Conservation (phyloP, 2,888 invertebrate species). For the Caenorhabditis angaria region DNA sequence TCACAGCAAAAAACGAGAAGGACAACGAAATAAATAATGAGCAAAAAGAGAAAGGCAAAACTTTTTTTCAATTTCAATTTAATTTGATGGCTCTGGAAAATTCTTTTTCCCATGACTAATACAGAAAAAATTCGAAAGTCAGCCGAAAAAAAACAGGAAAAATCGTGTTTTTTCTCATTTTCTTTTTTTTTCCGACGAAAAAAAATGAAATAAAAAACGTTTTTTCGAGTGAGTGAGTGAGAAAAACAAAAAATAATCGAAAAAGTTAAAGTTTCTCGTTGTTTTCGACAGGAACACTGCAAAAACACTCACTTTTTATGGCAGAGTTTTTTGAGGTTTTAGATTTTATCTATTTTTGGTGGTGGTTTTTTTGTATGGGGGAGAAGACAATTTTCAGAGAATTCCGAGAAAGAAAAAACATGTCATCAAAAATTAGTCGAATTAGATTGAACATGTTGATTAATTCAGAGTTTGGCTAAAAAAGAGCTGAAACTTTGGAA, state of each 20-base stretch:
- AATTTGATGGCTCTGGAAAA: constrained; percentile 5
- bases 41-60: not conserved
- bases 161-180: not conserved
- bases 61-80: constrained; percentile 1
- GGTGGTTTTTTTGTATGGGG: no score
- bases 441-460: no score
- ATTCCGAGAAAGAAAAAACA: no score
- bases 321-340: no score
- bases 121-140: not conserved
- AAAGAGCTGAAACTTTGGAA: no score
- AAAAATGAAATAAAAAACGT: not conserved
- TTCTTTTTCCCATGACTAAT: not conserved
- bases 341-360: no score
- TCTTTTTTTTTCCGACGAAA: not conserved
- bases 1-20: constrained; percentile 11
- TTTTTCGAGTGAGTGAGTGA: not conserved
- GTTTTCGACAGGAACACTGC: no score
- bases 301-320: no score
- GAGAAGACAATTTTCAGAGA: no score
- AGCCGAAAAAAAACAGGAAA: not conserved
- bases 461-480: no score
- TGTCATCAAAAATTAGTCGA: no score
- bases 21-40: constrained; percentile 8
- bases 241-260: not conserved
- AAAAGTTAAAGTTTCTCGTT: not conserved